Evolutionary conservation across 2,797 vertebrate species (phyloP).

Genomic region (Allobates femoralis): DNA sequence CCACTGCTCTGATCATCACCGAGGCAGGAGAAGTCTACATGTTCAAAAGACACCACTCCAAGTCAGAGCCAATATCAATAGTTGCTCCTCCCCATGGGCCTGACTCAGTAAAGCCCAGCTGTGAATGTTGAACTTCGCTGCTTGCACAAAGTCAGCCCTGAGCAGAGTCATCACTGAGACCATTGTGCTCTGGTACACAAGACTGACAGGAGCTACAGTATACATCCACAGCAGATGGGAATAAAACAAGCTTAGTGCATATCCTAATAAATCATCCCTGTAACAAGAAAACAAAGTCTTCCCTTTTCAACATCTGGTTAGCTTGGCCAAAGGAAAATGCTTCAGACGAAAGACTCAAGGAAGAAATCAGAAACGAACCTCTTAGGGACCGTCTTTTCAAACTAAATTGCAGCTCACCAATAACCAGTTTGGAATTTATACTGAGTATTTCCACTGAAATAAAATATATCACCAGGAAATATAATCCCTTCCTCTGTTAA

Average conservation of each 20-base stretch:
- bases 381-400: neutral
- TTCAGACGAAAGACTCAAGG: neutral
- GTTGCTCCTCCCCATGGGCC: conserved; percentile 46
- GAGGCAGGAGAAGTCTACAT: conserved; percentile 50
- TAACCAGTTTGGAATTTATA: neutral
- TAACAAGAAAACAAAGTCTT: conserved; percentile 63
- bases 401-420: neutral
- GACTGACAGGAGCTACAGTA: conserved; percentile 51
- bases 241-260: conserved; percentile 57
- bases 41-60: conserved; percentile 48
- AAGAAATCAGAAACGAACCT: neutral
- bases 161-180: conserved; percentile 63
- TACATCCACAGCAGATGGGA: conserved; percentile 45
- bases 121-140: conserved; percentile 59
- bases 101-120: conserved; percentile 62
- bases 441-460: neutral
- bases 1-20: conserved; percentile 38
- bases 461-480: neutral
- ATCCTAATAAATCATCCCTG: conserved; percentile 50
- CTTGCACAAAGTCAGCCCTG: conserved; percentile 46
- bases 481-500: too few relatives aligned
- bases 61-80: conserved; percentile 61
- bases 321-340: conserved; percentile 52
- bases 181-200: conserved; percentile 47
- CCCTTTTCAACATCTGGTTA: conserved; percentile 64